Base-by-base conservation (phyloP, 1,140 invertebrate species). In the Macrobrachium rosenbergii region DNA sequence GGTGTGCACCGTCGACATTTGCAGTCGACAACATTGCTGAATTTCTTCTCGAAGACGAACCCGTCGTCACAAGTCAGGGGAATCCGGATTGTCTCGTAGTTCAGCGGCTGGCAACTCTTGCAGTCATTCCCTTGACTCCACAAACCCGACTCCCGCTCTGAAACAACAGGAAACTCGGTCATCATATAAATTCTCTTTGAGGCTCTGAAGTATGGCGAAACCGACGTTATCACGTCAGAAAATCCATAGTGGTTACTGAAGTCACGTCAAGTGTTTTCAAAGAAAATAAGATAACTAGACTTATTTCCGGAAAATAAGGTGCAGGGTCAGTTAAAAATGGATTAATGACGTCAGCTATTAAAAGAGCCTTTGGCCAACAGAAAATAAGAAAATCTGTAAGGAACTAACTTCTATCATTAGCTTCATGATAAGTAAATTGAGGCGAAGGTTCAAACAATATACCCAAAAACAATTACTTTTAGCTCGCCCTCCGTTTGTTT, bases 51-150 rank as follows among this genome's bases (percentile, higher is more conserved):
- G 67, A 86, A 86, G 64, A 45, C 62, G 77, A 86, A 86, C 21
- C 84, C 84, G 23, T 86, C 84, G 58, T 86, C 84, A 43, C 84
- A 86, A 10, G 21, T 58, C 17, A 86, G 64, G 21, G 84, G 84
- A 64, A 86, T 86, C 28, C 67, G 62, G 10, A 86, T 14, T 17
- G 52, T 86, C 67, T 86, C 84, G 45, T 69, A n/a, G 19, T 60
- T 58, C 23, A 23, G 11, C 16, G 78, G 77, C 59, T 86, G 76
- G 37, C 84, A 86, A 76, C 77, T 86, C 28, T 60, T 63, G 43
- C 77, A 81, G 45, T 80, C 60, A 45, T 80, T 72, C 0, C 84
- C 84, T 73, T 81, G 84, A 43, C 84, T 75, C 84, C 84, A 86
- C 45, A 80, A 73, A 0, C 77, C 77, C 11, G 63, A 45, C 14